Evolutionary conservation across 1,140 invertebrate species (phyloP).

Genomic region (Rhagoletis zephyria): DNA sequence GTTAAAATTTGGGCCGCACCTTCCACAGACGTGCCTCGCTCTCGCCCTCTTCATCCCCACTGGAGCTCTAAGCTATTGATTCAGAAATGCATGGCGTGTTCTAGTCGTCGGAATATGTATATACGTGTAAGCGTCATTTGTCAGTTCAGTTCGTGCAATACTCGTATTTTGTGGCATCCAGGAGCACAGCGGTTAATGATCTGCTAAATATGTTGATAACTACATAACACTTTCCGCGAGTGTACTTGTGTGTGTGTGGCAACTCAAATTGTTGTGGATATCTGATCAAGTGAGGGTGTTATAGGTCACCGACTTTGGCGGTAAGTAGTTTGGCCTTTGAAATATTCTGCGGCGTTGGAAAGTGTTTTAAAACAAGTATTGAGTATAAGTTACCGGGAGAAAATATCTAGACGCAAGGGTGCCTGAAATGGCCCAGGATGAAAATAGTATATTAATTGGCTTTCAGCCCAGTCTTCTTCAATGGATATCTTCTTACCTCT

Average conservation of each 20-base stretch:
- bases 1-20: constrained; percentile 40
- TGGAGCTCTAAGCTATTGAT: not conserved
- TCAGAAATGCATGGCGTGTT: constrained; percentile 28
- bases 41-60: not conserved
- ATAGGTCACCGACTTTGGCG: not conserved
- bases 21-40: not conserved
- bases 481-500: too few species aligned
- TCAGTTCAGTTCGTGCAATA: constrained; percentile 35
- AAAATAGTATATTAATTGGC: too few species aligned
- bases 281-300: not conserved
- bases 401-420: too few species aligned
- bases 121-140: constrained; percentile 36
- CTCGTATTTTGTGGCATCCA: constrained; percentile 13
- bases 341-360: not conserved
- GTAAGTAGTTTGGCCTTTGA: constrained; percentile 1
- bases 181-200: constrained; percentile 45
- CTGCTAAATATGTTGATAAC: constrained; percentile 51
- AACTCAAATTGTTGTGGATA: not conserved
- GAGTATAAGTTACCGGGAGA: too few species aligned
- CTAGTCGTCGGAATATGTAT: not conserved
- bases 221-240: not conserved
- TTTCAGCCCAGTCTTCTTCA: too few species aligned
- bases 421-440: too few species aligned
- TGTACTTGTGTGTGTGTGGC: not conserved
- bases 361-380: too few species aligned